Base-by-base conservation (phyloP, 2,797 vertebrate genomes). In the Antennarius maculatus region DNA sequence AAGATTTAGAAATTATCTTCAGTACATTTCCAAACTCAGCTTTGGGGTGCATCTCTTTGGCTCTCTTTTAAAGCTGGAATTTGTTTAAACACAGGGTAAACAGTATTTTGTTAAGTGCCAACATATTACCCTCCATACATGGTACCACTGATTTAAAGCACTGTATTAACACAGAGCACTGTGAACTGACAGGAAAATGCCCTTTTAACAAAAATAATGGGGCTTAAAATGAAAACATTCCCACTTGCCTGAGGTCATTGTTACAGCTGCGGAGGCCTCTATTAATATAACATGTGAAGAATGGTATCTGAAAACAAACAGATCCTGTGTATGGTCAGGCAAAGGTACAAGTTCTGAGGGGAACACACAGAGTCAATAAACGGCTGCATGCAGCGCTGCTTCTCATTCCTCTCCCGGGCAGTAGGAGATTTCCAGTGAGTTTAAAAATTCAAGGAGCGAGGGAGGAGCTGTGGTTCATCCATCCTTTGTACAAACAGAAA, bases 271-370 rank as follows among this genome's bases (percentile, higher is more conserved):
- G 65, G 31, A 74, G 8, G 39, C 59, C 52, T 88, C 76, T 80
- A 83, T 86, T 77, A 86, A 89, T 83, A 79, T 39, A 67, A 83
- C 66, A 60, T 66, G 77, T 83, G 79, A 82, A 88, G 78, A 89
- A 87, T 76, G 80, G 72, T 86, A 87, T 85, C 66, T 80, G 52
- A 86, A 88, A 85, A 84, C 72, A 89, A 56, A 79, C 55, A 83
- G 69, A 89, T 89, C 84, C 87, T 86, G 81, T 90, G 89, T 85
- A 86, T 74, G 66, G 61, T 45, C 76, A 74, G 77, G 64, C 73
- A 74, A 61, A 37, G 55, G 66, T 79, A 53, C 55, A 69, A 63
- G 69, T 69, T 88, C 77, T 80, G 53, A 82, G 51, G 68, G 53
- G 72, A 60, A 79, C 42, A 51, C 58, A 69, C 28, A 78, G 49